A percentile compares a stretch with the other conserved stretches of the same genome.
phyloP scores from a whole-genome alignment of 2,113 vertebrate species.

The Hippocampus mohnikei region DNA sequence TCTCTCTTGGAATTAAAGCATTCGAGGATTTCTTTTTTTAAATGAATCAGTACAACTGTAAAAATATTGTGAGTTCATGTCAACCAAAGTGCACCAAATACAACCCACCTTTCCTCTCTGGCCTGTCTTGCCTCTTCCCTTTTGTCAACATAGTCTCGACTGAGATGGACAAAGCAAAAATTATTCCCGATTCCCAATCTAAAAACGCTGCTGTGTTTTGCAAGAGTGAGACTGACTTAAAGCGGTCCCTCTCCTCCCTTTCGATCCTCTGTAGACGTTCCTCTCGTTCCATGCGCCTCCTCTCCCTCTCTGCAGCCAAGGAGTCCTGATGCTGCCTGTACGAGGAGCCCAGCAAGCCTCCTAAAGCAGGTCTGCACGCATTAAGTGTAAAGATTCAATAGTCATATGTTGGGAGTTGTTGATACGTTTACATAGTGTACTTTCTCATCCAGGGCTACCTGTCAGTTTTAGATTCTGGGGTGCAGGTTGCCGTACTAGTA shows the following conservation, averaged over 20 bases:
- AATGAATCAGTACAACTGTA: constrained; percentile 15
- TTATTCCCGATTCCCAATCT: neutral
- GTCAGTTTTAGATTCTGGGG: constrained; percentile 77
- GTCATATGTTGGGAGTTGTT: neutral
- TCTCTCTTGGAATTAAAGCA: constrained; percentile 1
- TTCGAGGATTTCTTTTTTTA: constrained; percentile 17
- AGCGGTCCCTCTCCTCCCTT: constrained; percentile 90
- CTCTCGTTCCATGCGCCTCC: constrained; percentile 86
- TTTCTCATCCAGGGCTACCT: constrained; percentile 63
- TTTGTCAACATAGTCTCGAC: constrained; percentile 87
- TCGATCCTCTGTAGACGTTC: constrained; percentile 94
- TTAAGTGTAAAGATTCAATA: constrained; percentile 3
- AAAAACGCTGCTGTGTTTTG: neutral
- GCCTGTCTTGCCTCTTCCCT: constrained; percentile 88
- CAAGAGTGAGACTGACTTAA: constrained; percentile 78
- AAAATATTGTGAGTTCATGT: constrained; percentile 3
- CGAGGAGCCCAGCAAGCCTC: constrained; percentile 87
- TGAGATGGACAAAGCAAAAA: constrained; percentile 51
- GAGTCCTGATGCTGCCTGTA: constrained; percentile 95
- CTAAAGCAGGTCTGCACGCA: constrained; percentile 72
- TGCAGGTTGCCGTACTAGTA: constrained; percentile 54
- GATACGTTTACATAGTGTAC: neutral
- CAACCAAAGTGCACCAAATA: constrained; percentile 1
- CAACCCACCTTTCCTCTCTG: constrained; percentile 89
- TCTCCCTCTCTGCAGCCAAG: constrained; percentile 87